Evolutionary conservation across 1,140 invertebrate genomes (phyloP), one percentile per base, ranked within the genome.

Genomic region (Temnothorax longispinosus): DNA sequence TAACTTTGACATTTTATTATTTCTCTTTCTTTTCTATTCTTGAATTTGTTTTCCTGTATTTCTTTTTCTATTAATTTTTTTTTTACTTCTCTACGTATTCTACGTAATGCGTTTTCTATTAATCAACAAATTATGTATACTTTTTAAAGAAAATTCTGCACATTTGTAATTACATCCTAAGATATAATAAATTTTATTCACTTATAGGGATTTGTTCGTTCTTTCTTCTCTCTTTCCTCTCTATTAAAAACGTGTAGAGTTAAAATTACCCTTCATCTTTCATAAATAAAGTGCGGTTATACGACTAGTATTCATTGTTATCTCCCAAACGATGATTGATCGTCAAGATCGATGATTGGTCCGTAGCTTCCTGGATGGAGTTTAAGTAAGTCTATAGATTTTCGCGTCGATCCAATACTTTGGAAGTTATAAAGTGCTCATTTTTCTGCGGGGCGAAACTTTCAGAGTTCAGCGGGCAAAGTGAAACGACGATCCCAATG

Each of bases 341-440:
- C 54, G 27, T 7, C 21, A 58, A 58, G 54, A 84, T 62, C 56
- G 27, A 74, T 47, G 69, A 74, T 35, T 54, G 18, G 18, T 64
- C 32, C 6, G 13, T 44, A 27, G 47, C 11, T 54, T 71, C 3
- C 15, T 27, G 13, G 5, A 72, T 35, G 15, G 11, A 47, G 52
- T 75, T 72, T 35, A 8, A 47, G 60, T 35, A 8, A 47, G 60
- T 76, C 60, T 75, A 78, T 64, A 88, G 65, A 80, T 88, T 75
- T 11, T 38, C 60, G 7, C 15, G 38, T n/a, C 32, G 47, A 75
- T 65, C 60, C 87, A 54, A 88, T 86, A 81, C 60, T 44, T 52
- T 32, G 54, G 50, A 67, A 89, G 88, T 89, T 89, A 89, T 78
- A 89, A 88, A 89, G 52, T 52, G 67, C 69, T 88, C 67, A 85